Evolutionary conservation across 2,888 invertebrate genomes (phyloP), one percentile per base, ranked within the genome.

Genomic region (Stenodema calcarata): DNA sequence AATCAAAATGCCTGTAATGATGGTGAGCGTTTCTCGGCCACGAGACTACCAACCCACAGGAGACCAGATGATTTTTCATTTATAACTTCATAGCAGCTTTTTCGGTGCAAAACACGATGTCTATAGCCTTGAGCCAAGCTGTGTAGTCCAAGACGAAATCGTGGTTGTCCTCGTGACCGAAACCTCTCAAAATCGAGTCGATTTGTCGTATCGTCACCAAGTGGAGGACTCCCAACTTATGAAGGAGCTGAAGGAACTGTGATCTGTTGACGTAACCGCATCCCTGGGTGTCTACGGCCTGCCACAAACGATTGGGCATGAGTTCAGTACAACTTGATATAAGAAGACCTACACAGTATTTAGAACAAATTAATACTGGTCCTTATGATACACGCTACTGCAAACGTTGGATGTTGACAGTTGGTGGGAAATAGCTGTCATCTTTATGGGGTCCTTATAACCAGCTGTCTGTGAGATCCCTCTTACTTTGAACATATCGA

Each of bases 121-220:
- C 93, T 87, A 96, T 90, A 9, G 95, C 94, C 89, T 93, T 94
- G 89, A 94, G 92, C 89, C 96, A 94, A 14, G 93, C 93, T 88
- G 94, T 93, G 91, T 96, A 96, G 91, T 96, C 94, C 42, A 95
- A 93, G 92, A 95, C 93, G 88, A 93, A 91, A 75, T 92, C 91
- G 88, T 92, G 90, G 41, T 94, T 95, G 88, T 94, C 93, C 89
- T 93, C 93, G 89, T 94, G 93, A 73, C 94, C 93, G 91, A 96
- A 96, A 91, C 95, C 95, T 91, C 95, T 95, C 91, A 94, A 94
- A 87, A 96, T 89, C n/a, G 93, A 91, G 87, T 95, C 94, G 27
- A 95, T 92, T 91, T 96, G 95, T 42, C 93, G 92, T 87, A 93
- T 92, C 79, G 94, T 94, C 84, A 96, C 91, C 89, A 94, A 91